Evolutionary conservation across 2,888 invertebrate species (phyloP), one percentile per base, ranked within the genome.

Genomic region (Aleiodes testaceus): DNA sequence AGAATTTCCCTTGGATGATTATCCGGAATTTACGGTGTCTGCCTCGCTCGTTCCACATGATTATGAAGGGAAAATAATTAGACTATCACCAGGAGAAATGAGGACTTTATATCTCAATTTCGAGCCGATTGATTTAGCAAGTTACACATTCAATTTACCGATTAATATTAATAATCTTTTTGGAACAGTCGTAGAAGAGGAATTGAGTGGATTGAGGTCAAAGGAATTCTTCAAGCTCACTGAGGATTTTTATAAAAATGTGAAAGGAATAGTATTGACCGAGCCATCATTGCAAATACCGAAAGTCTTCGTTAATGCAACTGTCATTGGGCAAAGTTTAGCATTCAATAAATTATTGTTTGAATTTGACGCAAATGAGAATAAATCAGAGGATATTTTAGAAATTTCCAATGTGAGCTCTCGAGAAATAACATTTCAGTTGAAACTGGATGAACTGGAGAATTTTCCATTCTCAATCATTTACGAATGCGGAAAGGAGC

Each of bases 141-240:
- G 90, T 72, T 91, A 90, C 79, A 89, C 90, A 66, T 90, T 92
- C 82, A 90, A 88, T 76, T 85, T 92, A 66, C 92, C 92, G 0
- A 88, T 91, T 72, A 87, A 90, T 78, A 85, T 92, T 16, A 92
- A 92, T 78, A 88, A 88, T 66, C 81, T 92, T 50, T 77, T 92
- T 61, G 92, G 92, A 0, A 92, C 92, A 6, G 89, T 90, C 4
- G 77, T 85, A 36, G 11, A 36, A 6, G 36, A 36, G 11, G 36
- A 36, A 9, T 36, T 36, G 36, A 36, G 9, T 36, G 36, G 36
- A 36, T 6, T 36, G 7, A 36, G 11, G 9, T 75, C 61, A 81
- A 72, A 85, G 79, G 78, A 84, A 79, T 52, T 80, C 74, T 0
- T 78, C 75, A n/a, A 76, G 79, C 1, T 65, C 69, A 11, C 74